phyloP scores from a whole-genome alignment of 1,140 invertebrate species.

The Anoplophora glabripennis region DNA sequence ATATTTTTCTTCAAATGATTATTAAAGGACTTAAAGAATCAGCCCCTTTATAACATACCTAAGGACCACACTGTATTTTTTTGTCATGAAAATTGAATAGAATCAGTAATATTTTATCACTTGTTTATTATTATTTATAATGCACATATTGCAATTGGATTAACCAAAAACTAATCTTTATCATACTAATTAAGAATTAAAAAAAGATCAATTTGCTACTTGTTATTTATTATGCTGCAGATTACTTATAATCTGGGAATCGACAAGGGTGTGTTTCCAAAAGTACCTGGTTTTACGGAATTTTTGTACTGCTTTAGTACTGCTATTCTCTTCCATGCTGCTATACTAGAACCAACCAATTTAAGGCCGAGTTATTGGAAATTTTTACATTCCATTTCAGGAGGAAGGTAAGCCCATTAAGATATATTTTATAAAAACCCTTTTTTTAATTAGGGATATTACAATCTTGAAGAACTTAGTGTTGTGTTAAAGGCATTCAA shows the following conservation, averaged over 20 bases:
- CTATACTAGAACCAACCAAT: conserved; percentile 74
- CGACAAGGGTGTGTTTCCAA: conserved; percentile 56
- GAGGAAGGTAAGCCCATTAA: conserved; percentile 59
- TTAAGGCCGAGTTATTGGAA: conserved; percentile 81
- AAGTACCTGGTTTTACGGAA: conserved; percentile 61
- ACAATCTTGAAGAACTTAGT: no score
- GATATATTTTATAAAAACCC: conserved; percentile 13
- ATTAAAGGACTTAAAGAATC: no score
- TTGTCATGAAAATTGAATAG: background rate
- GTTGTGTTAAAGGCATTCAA: no score
- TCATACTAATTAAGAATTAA: background rate
- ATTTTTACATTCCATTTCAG: conserved; percentile 73
- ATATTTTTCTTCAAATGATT: no score
- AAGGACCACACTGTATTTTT: no score
- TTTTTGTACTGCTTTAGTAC: conserved; percentile 78
- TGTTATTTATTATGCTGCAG: conserved; percentile 48
- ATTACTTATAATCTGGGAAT: conserved; percentile 60
- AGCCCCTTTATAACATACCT: no score
- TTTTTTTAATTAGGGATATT: no score
- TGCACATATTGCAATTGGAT: no score
- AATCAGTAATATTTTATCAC: background rate
- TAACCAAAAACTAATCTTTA: background rate
- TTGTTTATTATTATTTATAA: background rate
- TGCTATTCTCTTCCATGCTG: conserved; percentile 76
- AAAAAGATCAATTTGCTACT: background rate